Conservation (phyloP, 92 coral and sea anemone genomes). For the Parazoanthus atlanticus region DNA sequence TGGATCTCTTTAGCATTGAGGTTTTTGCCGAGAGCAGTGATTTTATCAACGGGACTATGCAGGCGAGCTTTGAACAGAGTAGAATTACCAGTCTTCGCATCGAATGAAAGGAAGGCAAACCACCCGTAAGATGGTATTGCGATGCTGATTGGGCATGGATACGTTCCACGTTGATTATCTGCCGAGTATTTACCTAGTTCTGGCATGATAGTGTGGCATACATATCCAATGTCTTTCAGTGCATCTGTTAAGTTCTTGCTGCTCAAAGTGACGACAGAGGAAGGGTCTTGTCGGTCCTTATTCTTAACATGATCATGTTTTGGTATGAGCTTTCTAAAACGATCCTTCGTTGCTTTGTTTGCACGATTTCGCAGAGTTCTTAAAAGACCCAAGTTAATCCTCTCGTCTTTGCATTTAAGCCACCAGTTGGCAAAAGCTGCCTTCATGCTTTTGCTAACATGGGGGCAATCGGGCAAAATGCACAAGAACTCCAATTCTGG, state of each 20-base stretch:
- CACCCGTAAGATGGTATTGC: slow-evolving; percentile 62
- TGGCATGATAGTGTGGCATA: slow-evolving; percentile 76
- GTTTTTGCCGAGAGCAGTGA: slow-evolving; percentile 41
- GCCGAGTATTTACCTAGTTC: slow-evolving; percentile 64
- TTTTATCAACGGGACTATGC: slow-evolving; percentile 63
- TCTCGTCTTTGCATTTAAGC: slow-evolving; percentile 58
- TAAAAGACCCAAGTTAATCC: slow-evolving; percentile 55
- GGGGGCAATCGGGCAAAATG: slow-evolving; percentile 63
- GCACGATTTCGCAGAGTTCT: slow-evolving; percentile 65
- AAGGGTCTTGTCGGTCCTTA: slow-evolving; percentile 77
- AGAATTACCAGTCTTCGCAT: slow-evolving; percentile 50
- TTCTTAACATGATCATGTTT: slow-evolving; percentile 76
- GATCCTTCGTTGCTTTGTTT: slow-evolving; percentile 44
- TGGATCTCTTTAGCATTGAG: slow-evolving; percentile 59
- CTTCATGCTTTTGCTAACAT: slow-evolving; percentile 65
- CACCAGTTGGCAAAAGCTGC: slow-evolving; percentile 67
- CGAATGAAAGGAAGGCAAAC: slow-evolving; percentile 59
- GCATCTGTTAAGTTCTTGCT: slow-evolving; percentile 53
- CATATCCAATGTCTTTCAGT: slow-evolving; percentile 51
- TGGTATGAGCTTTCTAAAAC: slow-evolving; percentile 60
- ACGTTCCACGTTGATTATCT: slow-evolving; percentile 73
- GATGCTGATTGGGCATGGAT: slow-evolving; percentile 67
- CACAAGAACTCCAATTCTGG: slow-evolving; percentile 37
- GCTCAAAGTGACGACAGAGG: slow-evolving; percentile 58
- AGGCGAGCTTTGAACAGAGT: slow-evolving; percentile 61